Base-by-base conservation (phyloP, 2,888 invertebrate genomes). In the Drosophila lutescens region DNA sequence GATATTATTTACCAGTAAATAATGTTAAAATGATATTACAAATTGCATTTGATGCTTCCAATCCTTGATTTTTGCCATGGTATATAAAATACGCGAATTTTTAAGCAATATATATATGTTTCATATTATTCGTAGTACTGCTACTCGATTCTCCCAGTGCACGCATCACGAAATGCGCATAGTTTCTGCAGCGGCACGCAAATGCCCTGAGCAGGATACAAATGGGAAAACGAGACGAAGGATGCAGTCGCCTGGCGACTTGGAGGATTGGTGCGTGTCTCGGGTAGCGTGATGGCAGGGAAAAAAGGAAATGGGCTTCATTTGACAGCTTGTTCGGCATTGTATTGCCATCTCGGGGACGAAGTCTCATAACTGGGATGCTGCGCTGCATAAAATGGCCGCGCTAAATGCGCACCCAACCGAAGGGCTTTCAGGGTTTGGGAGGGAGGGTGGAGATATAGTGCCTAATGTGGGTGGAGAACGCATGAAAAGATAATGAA, bases 291-390 rank as follows among this genome's bases (percentile, higher is more conserved):
- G 40, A 34, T 10, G 9, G 4, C 23, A 3, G 10, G 41, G 17
- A 10, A 7, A 15, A 38, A 80, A 56, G 70, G 81, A 81, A 84
- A 86, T 85, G 87, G 87, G 82, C 85, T 85, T 79, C 85, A 83
- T 87, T 86, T 83, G 83, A 83, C 86, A 86, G 82, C 82, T 82
- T 84, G 82, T 82, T 82, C 74, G 82, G 84, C 74, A 80, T 86
- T 82, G 84, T 86, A 71, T 76, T 77, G 73, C 69, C 53, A 51
- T 20, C 59, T 13, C 41, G 30, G 53, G 43, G 56, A 43, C 15
- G 32, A 53, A 38, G 53, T 36, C 71, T 61, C 65, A 73, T 69
- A 53, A 67, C 76, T 44, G 59, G 59, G 41, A 71, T 70, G 61
- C 40, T 51, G 26, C 15, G 78, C 50, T 78, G 69, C 74, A 78